Base-by-base conservation (phyloP, 92 coral and sea anemone genomes). In the Scolanthus callimorphus region DNA sequence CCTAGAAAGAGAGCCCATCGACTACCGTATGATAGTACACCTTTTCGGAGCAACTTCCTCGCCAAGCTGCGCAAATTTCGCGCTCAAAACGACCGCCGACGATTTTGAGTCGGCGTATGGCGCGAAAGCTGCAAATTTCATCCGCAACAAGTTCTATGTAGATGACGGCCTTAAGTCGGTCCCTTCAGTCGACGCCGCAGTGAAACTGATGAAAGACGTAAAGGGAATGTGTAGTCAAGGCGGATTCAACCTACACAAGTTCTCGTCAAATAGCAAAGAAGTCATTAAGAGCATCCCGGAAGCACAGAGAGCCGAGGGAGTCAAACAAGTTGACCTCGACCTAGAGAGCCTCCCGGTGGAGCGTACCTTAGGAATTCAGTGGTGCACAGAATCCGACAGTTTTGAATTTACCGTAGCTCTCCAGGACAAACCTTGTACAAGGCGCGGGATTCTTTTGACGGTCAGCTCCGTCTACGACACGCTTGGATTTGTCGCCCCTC, bases 1-100 rank as follows among this genome's bases (percentile, higher is more conserved):
- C 72, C 17, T 15, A 39, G 1, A 63, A 38, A n/a, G n/a, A 20
- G 63, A 71, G 27, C 80, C 70, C 10, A 3, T 26, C 17, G 75
- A 57, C 29, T 59, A 75, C 50, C 39, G 69, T 22, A 64, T 72
- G 77, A 55, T 69, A 13, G 80, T 72, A 0, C 89, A 70, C 65
- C 27, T 76, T 38, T 77, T 82, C 26, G 80, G 72, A 4, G 84
- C 89, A 3, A 54, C 83, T 0, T 81, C 74, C 0, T 75, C 83
- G 4, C 80, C 80, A 0, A 70, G 89, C 1, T 76, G 84, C 27
- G 68, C 84, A 4, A 82, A 82, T 49, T 82, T 62, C 25, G 80
- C 66, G 1, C 52, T 82, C 19, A 82, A 82, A 24, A 8, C 79
- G 4, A 48, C 79, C 0, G 79, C 76, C 0, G 54, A 76, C 19